Percentiles rank a stretch among this genome's conserved stretches.
These are phyloP conservation scores for Hoplostethus atlanticus DNA, from an alignment of 2,797 vertebrate genomes.

Conservation along the genomic window DNA sequence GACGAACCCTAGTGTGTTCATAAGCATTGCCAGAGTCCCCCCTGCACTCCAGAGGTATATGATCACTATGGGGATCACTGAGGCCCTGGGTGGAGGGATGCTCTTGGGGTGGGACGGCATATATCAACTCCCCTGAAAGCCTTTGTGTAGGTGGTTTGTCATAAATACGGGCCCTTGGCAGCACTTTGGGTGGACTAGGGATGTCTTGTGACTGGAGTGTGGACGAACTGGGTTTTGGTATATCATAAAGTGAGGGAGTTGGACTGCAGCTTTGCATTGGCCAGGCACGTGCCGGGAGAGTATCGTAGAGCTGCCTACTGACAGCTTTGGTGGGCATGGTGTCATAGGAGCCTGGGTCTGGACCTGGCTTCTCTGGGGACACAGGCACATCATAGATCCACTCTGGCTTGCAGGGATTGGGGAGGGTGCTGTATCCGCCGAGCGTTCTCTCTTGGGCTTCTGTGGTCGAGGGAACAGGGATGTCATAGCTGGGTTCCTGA, in stretches of 20 bases:
- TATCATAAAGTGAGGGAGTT: slow-evolving; percentile 71
- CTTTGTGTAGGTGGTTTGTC: slow-evolving; percentile 54
- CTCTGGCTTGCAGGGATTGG: slow-evolving; percentile 84
- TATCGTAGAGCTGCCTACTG: slow-evolving; percentile 62
- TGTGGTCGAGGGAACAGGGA: slow-evolving; percentile 67
- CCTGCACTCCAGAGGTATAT: slow-evolving; percentile 74
- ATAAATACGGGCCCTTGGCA: slow-evolving; percentile 46
- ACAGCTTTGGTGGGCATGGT: slow-evolving; percentile 56
- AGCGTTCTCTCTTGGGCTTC: slow-evolving; percentile 59
- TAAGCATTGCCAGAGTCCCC: slow-evolving; percentile 51
- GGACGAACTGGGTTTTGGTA: slow-evolving; percentile 69
- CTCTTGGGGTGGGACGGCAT: slow-evolving; percentile 56
- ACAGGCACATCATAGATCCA: slow-evolving; percentile 92
- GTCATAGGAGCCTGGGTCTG: slow-evolving; percentile 30
- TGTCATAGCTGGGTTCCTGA: slow-evolving; percentile 80
- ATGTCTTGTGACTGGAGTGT: slow-evolving; percentile 28
- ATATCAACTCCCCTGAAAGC: slow-evolving; percentile 38
- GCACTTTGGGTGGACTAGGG: slow-evolving; percentile 39
- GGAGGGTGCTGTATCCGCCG: slow-evolving; percentile 82
- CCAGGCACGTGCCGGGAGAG: slow-evolving; percentile 48
- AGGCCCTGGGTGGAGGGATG: not conserved
- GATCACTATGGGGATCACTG: slow-evolving; percentile 34
- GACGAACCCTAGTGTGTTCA: slow-evolving; percentile 57
- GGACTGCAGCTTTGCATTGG: slow-evolving; percentile 16
- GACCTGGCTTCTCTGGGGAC: slow-evolving; percentile 77